Conservation (phyloP, 2,113 vertebrate genomes). For the Oncorhynchus gorbuscha region DNA sequence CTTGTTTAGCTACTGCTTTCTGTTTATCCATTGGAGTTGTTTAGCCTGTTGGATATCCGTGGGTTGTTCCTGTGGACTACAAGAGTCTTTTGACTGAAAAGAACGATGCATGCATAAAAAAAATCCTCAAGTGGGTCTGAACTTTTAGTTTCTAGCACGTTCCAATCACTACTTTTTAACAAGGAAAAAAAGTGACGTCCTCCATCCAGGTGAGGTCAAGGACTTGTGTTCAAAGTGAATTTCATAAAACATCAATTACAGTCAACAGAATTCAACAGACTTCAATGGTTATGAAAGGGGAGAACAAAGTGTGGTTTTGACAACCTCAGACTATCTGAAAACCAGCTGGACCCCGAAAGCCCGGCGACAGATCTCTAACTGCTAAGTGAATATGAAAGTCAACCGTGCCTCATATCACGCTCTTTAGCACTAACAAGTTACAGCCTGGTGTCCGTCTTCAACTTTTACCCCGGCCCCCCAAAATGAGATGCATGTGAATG, state of each 20-base stretch:
- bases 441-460: not conserved
- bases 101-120: constrained; percentile 41
- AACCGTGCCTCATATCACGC: constrained; percentile 24
- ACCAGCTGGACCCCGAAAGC: constrained; percentile 49
- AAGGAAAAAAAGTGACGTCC: constrained; percentile 8
- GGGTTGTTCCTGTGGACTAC: constrained; percentile 15
- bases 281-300: not conserved
- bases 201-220: constrained; percentile 18
- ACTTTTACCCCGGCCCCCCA: constrained; percentile 4
- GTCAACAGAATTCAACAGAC: constrained; percentile 25
- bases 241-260: constrained; percentile 20
- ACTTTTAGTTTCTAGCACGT: constrained; percentile 7
- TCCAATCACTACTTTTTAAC: not conserved
- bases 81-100: constrained; percentile 9
- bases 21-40: constrained; percentile 28
- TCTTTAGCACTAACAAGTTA: constrained; percentile 47
- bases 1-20: constrained; percentile 33
- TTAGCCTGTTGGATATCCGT: constrained; percentile 35
- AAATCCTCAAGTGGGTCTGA: constrained; percentile 9
- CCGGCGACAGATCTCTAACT: constrained; percentile 16
- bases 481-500: constrained; percentile 20
- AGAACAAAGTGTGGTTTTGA: not conserved
- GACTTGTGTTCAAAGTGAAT: not conserved
- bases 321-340: constrained; percentile 31
- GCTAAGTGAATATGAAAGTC: constrained; percentile 51